Base-by-base conservation (phyloP, 2,113 vertebrate species). In the Rhagologus leucostigma region DNA sequence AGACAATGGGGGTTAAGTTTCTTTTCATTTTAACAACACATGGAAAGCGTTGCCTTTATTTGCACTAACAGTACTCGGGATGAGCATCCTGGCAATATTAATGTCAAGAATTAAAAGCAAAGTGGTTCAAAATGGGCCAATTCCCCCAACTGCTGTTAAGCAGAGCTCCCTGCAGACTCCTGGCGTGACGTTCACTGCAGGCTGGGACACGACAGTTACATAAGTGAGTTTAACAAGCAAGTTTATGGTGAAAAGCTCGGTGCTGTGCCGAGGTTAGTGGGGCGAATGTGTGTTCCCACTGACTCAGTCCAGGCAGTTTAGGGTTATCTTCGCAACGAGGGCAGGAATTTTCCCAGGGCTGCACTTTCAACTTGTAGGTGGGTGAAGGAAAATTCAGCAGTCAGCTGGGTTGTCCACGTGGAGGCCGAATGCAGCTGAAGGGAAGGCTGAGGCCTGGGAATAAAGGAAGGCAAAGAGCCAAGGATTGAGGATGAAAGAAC, bases 381-480 rank as follows among this genome's bases (percentile, higher is more conserved):
- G 39, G 32, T 29, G 80, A 67, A 60, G 24, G 20, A 69, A 78
- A 87, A 84, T 80, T 57, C 60, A 73, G 65, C 62, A 1, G 65
- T 89, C 87, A 87, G 41, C 52, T 71, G 78, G 24, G 22, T 26
- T 76, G 57, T n/a, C 67, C 56, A 26, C 1, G 4, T 85, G 79
- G 82, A 83, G 63, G 47, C 37, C 1, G 0, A 80, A 30, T 37
- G 59, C 32, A 46, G 42, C 44, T 76, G 82, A 82, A 96, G 5
- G 16, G 73, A 84, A 57, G 30, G 53, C 63, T 90, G 71, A 50
- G 73, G 73, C 16, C 57, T 76, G 91, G 73, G 41, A 79, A 76
- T 91, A 93, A 83, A 83, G 75, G 70, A 69, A 69, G 82, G 87
- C 81, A 68, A 60, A 71, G 67, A 91, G 84, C 78, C 81, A 91